phyloP scores from a whole-genome alignment of 2,113 vertebrate species.

The Hemibagrus wyckioides region DNA sequence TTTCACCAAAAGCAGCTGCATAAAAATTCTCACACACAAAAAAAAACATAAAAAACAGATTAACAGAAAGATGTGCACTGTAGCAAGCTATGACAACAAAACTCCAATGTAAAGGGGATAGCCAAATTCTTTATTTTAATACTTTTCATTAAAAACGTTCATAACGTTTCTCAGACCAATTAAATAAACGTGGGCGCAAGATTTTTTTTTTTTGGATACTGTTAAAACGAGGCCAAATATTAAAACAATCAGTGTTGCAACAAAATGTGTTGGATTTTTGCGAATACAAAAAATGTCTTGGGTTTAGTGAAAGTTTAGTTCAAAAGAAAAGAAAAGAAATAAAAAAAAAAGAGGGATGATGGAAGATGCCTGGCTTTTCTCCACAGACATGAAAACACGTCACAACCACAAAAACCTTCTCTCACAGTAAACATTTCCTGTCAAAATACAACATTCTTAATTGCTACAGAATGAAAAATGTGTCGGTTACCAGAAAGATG shows the following conservation, averaged over 20 bases:
- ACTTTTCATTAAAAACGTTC: conserved; percentile 51
- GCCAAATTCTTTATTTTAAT: conserved; percentile 64
- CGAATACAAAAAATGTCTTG: conserved; percentile 57
- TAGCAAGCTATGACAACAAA: not conserved
- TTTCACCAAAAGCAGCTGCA: not conserved
- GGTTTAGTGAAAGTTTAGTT: conserved; percentile 48
- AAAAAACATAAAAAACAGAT: not conserved
- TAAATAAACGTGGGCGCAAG: not conserved
- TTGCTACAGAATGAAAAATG: conserved; percentile 31
- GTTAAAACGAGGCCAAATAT: conserved; percentile 29
- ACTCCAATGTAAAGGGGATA: conserved; percentile 17
- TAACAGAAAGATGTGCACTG: not conserved
- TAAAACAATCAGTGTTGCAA: conserved; percentile 60
- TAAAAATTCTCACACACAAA: not conserved
- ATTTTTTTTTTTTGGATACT: not conserved
- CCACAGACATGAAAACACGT: conserved; percentile 7
- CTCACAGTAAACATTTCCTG: conserved; percentile 17
- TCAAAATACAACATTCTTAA: conserved; percentile 3
- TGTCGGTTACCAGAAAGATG: not conserved
- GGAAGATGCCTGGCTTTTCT: conserved; percentile 51
- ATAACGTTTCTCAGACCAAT: conserved; percentile 22
- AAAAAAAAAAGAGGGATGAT: conserved; percentile 37
- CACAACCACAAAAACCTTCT: not conserved
- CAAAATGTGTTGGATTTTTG: conserved; percentile 57
- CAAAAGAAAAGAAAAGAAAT: conserved; percentile 37